These are phyloP conservation scores for Dascyllus trimaculatus DNA, from an alignment of 2,113 vertebrate species.

Conservation along the genomic window DNA sequence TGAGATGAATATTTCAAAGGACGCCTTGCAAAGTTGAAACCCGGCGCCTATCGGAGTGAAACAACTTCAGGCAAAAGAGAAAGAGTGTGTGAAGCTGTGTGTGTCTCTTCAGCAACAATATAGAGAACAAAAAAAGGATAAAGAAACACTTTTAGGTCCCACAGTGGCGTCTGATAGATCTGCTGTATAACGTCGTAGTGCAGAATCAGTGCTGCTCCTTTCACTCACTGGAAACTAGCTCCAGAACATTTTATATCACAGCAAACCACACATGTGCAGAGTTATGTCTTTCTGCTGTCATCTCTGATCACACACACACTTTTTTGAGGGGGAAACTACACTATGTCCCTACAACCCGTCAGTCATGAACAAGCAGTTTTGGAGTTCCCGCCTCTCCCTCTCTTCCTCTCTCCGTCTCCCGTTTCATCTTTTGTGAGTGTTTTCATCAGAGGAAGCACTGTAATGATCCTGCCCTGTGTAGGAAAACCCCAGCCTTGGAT, in stretches of 20 bases:
- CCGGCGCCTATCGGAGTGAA: background rate
- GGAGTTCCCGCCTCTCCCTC: constrained; percentile 8
- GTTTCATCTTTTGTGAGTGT: constrained; percentile 59
- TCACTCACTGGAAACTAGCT: constrained; percentile 7
- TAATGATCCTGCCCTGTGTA: constrained; percentile 34
- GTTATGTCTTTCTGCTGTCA: background rate
- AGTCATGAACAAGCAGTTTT: constrained; percentile 33
- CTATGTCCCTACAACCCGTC: constrained; percentile 23
- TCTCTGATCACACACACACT: background rate
- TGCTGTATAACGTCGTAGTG: constrained; percentile 9
- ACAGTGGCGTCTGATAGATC: constrained; percentile 1
- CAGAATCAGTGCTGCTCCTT: constrained; percentile 4
- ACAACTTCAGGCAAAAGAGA: constrained; percentile 5
- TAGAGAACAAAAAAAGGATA: background rate
- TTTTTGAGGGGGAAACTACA: background rate
- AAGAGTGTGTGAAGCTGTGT: constrained; percentile 14
- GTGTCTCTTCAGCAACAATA: background rate
- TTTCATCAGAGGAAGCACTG: constrained; percentile 65
- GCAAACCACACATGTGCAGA: constrained; percentile 1
- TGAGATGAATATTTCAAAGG: too few species aligned
- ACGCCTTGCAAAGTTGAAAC: background rate
- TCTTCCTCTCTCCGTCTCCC: constrained; percentile 29
- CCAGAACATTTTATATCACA: constrained; percentile 8
- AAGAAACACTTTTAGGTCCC: constrained; percentile 19
- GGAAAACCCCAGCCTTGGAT: constrained; percentile 18